Base-by-base conservation (phyloP, 2,797 vertebrate genomes). In the Neostethus bicornis region DNA sequence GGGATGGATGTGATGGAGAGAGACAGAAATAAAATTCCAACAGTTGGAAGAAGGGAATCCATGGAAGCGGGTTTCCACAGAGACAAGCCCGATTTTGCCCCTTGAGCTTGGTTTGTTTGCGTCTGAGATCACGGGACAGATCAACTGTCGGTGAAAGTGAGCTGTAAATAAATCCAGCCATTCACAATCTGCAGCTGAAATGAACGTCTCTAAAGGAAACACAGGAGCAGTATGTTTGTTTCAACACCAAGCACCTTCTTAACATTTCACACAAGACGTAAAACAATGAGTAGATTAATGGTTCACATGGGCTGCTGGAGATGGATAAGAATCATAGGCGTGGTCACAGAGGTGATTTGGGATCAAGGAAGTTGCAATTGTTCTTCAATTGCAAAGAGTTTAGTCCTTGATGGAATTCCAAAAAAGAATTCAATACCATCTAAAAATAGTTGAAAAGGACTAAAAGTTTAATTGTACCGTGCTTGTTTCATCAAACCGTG, bases 161-260 rank as follows among this genome's bases (percentile, higher is more conserved):
- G 12, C 58, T 73, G 60, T 24, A 53, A 49, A 69, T 70, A 77
- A 83, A 83, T 70, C 60, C 61, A 58, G 69, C 68, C 62, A 79
- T 77, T 79, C 58, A 66, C 66, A 46, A 68, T 19, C 37, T 44
- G 53, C 56, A 75, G 73, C 75, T 61, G 63, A 53, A 79, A 66
- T 44, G 31, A 35, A 57, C 39, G 58, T 58, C 68, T 4, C 16
- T 37, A 37, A 73, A 54, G 56, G n/a, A 2, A 46, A 57, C 23
- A 68, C 54, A 62, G n/a, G n/a, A n/a, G n/a, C n/a, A n/a, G n/a
- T n/a, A n/a, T n/a, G n/a, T n/a, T n/a, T n/a, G n/a, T n/a, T n/a
- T n/a, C 45, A 56, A 48, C 60, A 8, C 39, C 24, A 29, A 66
- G 51, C 32, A 4, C 12, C 55, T 46, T 55, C 4, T 44, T 13